Base-by-base conservation (phyloP, 2,888 invertebrate species). In the Tachystola acroxantha region DNA sequence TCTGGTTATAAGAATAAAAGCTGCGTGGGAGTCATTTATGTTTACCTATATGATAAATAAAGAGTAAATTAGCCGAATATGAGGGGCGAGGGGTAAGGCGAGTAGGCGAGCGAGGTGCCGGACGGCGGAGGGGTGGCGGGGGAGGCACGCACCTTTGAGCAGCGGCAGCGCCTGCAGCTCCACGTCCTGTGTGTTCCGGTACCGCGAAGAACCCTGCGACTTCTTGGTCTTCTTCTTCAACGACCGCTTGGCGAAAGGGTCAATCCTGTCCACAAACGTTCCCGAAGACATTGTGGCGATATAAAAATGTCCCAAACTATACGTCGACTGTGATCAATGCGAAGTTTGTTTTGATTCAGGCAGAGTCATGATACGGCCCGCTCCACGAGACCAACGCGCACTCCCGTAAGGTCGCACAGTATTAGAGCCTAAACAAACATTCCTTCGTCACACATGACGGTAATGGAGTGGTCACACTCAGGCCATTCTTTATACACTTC, bases 221-320 rank as follows among this genome's bases (percentile, higher is more conserved):
- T 97, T 96, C 90, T 97, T 98, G 75, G 96, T 96, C 89, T 99
- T 98, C 91, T 98, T 97, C 90, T 97, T 97, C 69, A 97, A 88
- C 69, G 98, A 98, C 82, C 97, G 93, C 91, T 98, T 99, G 65
- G 96, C 96, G 89, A 99, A 99, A 71, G 99, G 99, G 91, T 99
- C 99, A 90, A 99, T 98, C 88, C 98, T 95, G 91, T 99, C 98
- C 89, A 98, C 97, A 91, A 98, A 96, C 84, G 95, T 93, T 89
- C 92, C 93, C 89, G 94, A 92, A 86, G 88, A 87, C 92, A 91
- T 91, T 77, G 87, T 88, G 82, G 66, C 68, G 73, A 70, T 80
- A 72, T 71, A 75, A 76, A 79, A 85, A 72, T 81, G 81, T 81
- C 77, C 84, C 78, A 78, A 80, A 68, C 77, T 70, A 82, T 72